phyloP scores from a whole-genome alignment of 2,113 vertebrate genomes.

The Oxyura jamaicensis region DNA sequence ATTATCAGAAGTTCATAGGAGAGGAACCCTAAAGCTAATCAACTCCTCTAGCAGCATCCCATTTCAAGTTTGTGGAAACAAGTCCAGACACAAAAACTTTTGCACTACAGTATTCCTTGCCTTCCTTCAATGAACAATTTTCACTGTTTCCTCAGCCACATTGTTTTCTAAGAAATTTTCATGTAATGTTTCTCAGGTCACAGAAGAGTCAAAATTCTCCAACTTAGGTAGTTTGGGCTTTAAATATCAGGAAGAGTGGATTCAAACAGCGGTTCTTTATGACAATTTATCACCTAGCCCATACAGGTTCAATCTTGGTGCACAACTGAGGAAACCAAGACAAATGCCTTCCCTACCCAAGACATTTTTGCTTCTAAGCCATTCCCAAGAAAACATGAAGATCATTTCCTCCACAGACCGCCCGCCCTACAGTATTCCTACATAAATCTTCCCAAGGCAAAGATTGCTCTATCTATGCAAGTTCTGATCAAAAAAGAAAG shows the following conservation, averaged over 20 bases:
- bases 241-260: accelerated
- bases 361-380: not conserved
- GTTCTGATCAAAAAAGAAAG: not conserved
- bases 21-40: not conserved
- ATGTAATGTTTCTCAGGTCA: not conserved
- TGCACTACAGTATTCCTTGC: not conserved
- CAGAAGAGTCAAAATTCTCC: not conserved
- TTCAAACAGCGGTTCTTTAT: not conserved
- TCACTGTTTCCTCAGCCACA: not conserved
- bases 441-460: not conserved
- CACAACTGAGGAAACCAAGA: not conserved
- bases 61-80: not conserved
- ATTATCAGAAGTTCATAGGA: not conserved
- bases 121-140: not conserved
- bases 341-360: not conserved
- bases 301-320: not conserved
- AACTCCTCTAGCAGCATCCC: not conserved
- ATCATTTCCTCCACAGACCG: not conserved
- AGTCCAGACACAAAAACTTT: not conserved
- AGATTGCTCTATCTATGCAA: not conserved
- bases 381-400: not conserved
- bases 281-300: not conserved
- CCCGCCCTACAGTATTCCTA: not conserved
- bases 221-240: not conserved
- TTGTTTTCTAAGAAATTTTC: not conserved